Evolutionary conservation across 2,888 invertebrate species (phyloP), one percentile per base, ranked within the genome.

Genomic region (Drosophila setosimentum): DNA sequence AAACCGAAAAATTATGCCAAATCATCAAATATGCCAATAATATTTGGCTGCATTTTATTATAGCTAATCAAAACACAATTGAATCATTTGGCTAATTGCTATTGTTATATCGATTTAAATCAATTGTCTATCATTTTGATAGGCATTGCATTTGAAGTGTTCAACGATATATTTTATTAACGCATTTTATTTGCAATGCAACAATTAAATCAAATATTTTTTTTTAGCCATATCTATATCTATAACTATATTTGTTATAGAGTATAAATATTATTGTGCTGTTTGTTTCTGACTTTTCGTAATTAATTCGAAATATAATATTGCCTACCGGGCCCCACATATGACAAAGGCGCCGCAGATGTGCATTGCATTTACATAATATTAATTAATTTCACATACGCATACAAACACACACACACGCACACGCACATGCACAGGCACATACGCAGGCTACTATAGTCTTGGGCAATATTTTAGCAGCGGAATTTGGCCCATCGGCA

Each of bases 341-440:
- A 24, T 4, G 69, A 88, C 90, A 85, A 86, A 86, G 73, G 83
- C 73, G 72, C 85, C 84, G 29, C 84, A 85, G 75, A 80, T 76
- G 71, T 74, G 60, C 60, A 76, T 79, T 87, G 71, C 73, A 54
- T 77, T 85, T 89, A 77, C 73, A 82, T 88, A 76, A 86, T 79
- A 88, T 86, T 83, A 87, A 87, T 90, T 90, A 88, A 81, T 86
- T 88, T 76, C 53, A 71, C 75, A 88, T 79, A 64, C 45, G 13
- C 21, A 16, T 0, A 10, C n/a, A 5, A 10, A 1, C n/a, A 37
- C 18, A 40, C 37, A 0, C n/a, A 1, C n/a, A 76, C 55, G n/a
- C 45, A n/a, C 54, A 65, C 60, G 49, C 37, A 45, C 29, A 50
- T 61, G 57, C 51, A 32, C 59, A 60, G 42, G 57, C 32, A 40